phyloP scores from a whole-genome alignment of 23 tunicate species.

The Aplidium turbinatum region DNA sequence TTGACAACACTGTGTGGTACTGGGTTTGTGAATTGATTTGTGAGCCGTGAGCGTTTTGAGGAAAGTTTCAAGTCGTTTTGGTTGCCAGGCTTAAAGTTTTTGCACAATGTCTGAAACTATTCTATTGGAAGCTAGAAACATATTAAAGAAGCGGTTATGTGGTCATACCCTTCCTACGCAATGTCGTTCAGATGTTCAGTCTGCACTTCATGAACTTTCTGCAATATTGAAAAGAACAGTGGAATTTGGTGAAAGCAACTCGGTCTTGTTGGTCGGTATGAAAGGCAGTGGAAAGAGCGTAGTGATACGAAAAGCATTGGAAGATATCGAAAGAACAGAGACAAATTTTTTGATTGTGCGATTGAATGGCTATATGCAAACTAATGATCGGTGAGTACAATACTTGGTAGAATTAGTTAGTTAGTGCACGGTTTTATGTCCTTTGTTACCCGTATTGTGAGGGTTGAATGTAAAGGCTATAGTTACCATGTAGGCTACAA shows the following conservation, averaged over 20 bases:
- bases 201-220: constrained; percentile 8
- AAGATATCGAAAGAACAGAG: constrained; percentile 10
- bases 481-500: too few species aligned
- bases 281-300: constrained; percentile 73
- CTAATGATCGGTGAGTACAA: constrained; percentile 72
- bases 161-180: neutral
- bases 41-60: too few species aligned
- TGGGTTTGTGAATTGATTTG: too few species aligned
- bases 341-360: constrained; percentile 52
- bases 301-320: constrained; percentile 29
- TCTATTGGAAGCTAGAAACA: neutral
- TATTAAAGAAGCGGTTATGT: constrained; percentile 18
- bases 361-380: constrained; percentile 81
- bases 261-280: constrained; percentile 70
- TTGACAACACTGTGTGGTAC: too few species aligned
- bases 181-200: constrained; percentile 19
- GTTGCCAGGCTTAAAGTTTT: too few species aligned
- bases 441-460: too few species aligned
- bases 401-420: neutral
- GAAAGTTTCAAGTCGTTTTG: too few species aligned
- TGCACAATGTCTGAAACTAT: too few species aligned
- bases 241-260: constrained; percentile 84
- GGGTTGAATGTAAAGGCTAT: too few species aligned
- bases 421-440: too few species aligned
- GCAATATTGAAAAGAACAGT: constrained; percentile 50